phyloP scores from a whole-genome alignment of 1,140 invertebrate genomes.

The Globodera rostochiensis region DNA sequence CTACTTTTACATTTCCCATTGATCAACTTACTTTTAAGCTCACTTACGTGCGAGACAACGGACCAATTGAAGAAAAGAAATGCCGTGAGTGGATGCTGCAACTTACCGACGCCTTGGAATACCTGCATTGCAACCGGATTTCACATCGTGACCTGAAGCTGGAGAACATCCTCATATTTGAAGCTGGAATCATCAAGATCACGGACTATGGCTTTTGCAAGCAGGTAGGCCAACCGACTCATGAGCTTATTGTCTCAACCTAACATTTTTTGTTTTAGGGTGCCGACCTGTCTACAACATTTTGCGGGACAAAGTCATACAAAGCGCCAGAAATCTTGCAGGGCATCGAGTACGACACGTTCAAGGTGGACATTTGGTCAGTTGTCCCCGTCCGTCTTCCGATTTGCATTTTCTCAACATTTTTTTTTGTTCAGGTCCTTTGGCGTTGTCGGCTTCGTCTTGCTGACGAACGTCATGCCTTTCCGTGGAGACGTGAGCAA shows the following conservation, averaged over 20 bases:
- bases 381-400: neutral
- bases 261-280: conserved; percentile 1
- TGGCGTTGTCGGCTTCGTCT: conserved; percentile 42
- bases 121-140: conserved; percentile 71
- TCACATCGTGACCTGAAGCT: conserved; percentile 75
- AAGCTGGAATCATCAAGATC: conserved; percentile 70
- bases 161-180: conserved; percentile 73
- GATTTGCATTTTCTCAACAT: conserved; percentile 9
- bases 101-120: conserved; percentile 70
- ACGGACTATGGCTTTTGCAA: conserved; percentile 74
- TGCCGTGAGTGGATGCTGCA: conserved; percentile 64
- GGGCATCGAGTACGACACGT: conserved; percentile 35
- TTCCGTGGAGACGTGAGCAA: conserved; percentile 46
- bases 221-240: conserved; percentile 49
- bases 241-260: conserved; percentile 19
- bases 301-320: conserved; percentile 74
- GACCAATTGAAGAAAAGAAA: conserved; percentile 23
- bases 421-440: conserved; percentile 35
- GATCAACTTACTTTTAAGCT: conserved; percentile 32
- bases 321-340: conserved; percentile 74
- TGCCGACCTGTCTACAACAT: conserved; percentile 36
- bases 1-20: neutral
- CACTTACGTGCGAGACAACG: conserved; percentile 39
- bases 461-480: conserved; percentile 46
- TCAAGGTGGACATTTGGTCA: conserved; percentile 52